These are phyloP conservation scores for Belgica antarctica DNA, from an alignment of 2,888 invertebrate species.

Conservation along the genomic window DNA sequence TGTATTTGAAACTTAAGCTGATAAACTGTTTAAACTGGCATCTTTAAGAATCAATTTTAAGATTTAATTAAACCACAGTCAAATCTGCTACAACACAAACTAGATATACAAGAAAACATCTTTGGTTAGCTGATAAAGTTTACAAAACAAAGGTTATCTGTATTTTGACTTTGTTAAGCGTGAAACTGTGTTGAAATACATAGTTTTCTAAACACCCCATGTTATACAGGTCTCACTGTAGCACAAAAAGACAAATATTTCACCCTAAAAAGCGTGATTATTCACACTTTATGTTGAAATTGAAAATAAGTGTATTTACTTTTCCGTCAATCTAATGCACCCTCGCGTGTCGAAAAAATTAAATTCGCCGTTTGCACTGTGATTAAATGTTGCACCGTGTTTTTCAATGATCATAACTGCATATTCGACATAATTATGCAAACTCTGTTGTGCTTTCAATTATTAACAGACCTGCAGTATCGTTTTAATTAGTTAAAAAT, in stretches of 20 bases:
- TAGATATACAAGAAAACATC: too few species aligned
- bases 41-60: too few species aligned
- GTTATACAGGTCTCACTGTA: background rate
- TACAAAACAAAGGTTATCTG: too few species aligned
- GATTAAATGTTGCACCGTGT: background rate
- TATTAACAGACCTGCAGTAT: background rate
- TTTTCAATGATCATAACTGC: background rate
- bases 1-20: too few species aligned
- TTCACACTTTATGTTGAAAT: conserved; percentile 11
- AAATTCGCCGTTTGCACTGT: background rate
- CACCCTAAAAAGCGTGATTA: conserved; percentile 5
- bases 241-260: background rate
- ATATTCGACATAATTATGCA: background rate
- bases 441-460: too few species aligned
- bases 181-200: too few species aligned
- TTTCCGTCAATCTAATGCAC: background rate
- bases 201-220: too few species aligned
- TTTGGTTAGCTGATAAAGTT: too few species aligned
- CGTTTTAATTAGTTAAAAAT: background rate
- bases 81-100: too few species aligned
- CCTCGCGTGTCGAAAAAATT: background rate
- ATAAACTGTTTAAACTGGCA: too few species aligned
- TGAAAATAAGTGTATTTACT: background rate
- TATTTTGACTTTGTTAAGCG: too few species aligned
- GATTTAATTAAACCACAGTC: too few species aligned